These are phyloP conservation scores for Archocentrus centrarchus DNA, from an alignment of 2,113 vertebrate species.

Conservation along the genomic window DNA sequence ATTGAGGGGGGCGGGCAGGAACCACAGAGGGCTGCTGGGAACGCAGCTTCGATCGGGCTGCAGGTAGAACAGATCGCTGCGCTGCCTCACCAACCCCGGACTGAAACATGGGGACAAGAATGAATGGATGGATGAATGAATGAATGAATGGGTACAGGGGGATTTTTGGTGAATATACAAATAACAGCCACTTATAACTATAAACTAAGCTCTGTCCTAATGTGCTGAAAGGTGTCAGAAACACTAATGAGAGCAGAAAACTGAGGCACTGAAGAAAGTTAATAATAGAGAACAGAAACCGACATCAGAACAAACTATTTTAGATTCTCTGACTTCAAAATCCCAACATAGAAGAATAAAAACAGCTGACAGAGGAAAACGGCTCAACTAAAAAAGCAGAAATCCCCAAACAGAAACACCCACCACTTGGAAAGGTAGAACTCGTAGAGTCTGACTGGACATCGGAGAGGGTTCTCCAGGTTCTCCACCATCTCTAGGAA, in stretches of 20 bases:
- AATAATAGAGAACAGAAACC: too few relatives aligned
- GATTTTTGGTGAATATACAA: too few relatives aligned
- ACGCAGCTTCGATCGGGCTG: conserved; percentile 88
- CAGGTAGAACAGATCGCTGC: conserved; percentile 89
- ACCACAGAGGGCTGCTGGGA: conserved; percentile 93
- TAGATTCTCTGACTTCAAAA: too few relatives aligned
- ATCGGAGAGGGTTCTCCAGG: conserved; percentile 88
- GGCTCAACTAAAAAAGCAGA: not conserved
- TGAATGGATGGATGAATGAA: too few relatives aligned
- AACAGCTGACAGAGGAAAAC: not conserved
- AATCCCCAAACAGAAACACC: not conserved
- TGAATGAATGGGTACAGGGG: too few relatives aligned
- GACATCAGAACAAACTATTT: too few relatives aligned
- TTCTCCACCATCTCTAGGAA: conserved; percentile 91
- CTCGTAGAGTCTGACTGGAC: conserved; percentile 92
- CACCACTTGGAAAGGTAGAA: conserved; percentile 97
- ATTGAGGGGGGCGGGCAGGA: conserved; percentile 87
- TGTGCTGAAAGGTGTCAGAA: too few relatives aligned
- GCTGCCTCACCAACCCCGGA: conserved; percentile 87
- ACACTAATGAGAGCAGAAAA: too few relatives aligned
- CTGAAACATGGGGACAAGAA: conserved; percentile 56
- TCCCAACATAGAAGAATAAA: not conserved
- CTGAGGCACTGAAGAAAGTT: too few relatives aligned
- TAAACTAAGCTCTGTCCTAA: too few relatives aligned
- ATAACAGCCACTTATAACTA: too few relatives aligned